These are phyloP conservation scores for Drosophila virilis DNA, from an alignment of 1,140 invertebrate genomes.

Conservation along the genomic window DNA sequence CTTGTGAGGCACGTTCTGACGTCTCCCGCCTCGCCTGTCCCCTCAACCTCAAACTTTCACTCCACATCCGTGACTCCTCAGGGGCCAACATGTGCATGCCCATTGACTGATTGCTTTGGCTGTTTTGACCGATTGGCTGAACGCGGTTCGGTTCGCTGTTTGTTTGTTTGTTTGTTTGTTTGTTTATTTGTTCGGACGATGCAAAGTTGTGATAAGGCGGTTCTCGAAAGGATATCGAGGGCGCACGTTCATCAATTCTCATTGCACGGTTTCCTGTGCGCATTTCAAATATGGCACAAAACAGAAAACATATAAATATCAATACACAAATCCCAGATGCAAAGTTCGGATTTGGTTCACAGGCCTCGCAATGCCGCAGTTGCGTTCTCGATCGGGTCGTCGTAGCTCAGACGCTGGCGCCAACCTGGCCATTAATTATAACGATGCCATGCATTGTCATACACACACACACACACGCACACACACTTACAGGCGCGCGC, in stretches of 20 bases:
- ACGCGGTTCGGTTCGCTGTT: conserved; percentile 3
- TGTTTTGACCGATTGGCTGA: conserved; percentile 64
- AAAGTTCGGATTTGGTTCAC: conserved; percentile 52
- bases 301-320: conserved; percentile 1
- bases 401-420: conserved; percentile 56
- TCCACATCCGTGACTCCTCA: not conserved
- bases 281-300: conserved; percentile 45
- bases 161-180: conserved; percentile 35
- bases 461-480: conserved; percentile 26
- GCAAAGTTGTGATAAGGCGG: conserved; percentile 55
- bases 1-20: conserved; percentile 66
- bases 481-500: not conserved
- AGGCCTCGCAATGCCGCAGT: conserved; percentile 4
- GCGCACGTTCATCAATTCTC: conserved; percentile 48
- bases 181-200: conserved; percentile 36
- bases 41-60: not conserved
- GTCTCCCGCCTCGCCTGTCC: conserved; percentile 13
- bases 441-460: conserved; percentile 62
- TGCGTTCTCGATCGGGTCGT: conserved; percentile 1
- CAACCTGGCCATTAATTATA: conserved; percentile 78
- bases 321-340: conserved; percentile 41
- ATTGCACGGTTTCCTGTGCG: conserved; percentile 36
- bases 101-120: conserved; percentile 72
- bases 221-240: conserved; percentile 42
- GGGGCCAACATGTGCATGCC: conserved; percentile 43